A percentile compares a stretch with the other conserved stretches of the same genome.
Evolutionary conservation across 1,140 invertebrate species (phyloP).

Genomic region (Drosophila pectinifera): DNA sequence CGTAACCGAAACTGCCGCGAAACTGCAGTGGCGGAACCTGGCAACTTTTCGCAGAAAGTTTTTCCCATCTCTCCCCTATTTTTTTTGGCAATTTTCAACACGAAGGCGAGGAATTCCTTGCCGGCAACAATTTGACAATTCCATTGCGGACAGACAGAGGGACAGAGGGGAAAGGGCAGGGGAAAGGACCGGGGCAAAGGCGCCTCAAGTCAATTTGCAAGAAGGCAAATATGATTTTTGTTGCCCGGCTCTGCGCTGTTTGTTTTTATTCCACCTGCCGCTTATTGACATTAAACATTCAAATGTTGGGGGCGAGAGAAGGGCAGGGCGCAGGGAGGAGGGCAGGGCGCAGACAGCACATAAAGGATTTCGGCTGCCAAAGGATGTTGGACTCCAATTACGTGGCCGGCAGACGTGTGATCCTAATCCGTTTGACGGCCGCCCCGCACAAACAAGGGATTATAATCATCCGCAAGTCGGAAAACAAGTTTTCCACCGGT

Average conservation of each 20-base stretch:
- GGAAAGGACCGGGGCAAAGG: slow-evolving; percentile 4
- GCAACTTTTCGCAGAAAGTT: slow-evolving; percentile 66
- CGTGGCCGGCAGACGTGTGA: slow-evolving; percentile 51
- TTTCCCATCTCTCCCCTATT: slow-evolving; percentile 32
- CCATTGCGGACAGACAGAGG: slow-evolving; percentile 38
- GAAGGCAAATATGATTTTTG: slow-evolving; percentile 40
- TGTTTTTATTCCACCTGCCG: slow-evolving; percentile 34
- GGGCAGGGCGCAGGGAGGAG: not conserved
- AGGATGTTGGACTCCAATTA: slow-evolving; percentile 67
- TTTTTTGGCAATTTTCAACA: slow-evolving; percentile 72
- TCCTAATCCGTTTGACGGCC: slow-evolving; percentile 70
- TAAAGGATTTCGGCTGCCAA: slow-evolving; percentile 69
- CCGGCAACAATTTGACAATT: slow-evolving; percentile 81
- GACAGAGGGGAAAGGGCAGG: not conserved
- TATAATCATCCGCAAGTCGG: slow-evolving; percentile 66
- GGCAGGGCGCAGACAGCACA: slow-evolving; percentile 56
- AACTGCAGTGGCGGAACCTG: slow-evolving; percentile 61
- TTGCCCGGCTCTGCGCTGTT: not conserved
- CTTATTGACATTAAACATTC: slow-evolving; percentile 82
- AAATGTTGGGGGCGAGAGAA: slow-evolving; percentile 47
- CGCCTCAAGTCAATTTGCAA: slow-evolving; percentile 53
- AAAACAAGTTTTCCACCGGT: slow-evolving; percentile 13
- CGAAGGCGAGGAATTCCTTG: slow-evolving; percentile 60
- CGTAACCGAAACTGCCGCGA: no score
- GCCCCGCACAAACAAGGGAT: slow-evolving; percentile 66